A percentile compares a stretch with the other conserved stretches of the same genome.
These are phyloP conservation scores for Hirtodrosophila trivittata DNA, from an alignment of 2,888 invertebrate species.

Conservation along the genomic window DNA sequence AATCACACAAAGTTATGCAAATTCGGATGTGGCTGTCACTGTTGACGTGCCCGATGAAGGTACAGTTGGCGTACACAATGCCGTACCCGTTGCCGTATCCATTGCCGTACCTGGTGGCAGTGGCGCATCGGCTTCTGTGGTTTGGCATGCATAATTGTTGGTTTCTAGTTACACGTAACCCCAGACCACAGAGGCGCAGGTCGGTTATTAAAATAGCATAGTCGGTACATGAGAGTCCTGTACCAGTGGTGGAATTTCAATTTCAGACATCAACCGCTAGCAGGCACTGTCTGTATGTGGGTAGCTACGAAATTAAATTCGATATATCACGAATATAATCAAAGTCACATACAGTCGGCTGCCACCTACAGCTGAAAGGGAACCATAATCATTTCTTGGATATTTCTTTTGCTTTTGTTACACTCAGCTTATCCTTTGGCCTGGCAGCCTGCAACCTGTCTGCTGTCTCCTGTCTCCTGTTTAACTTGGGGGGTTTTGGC, in stretches of 20 bases:
- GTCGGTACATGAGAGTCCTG: conserved; percentile 3
- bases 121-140: conserved; percentile 72
- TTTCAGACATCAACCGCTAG: conserved; percentile 5
- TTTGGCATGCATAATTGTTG: conserved; percentile 77
- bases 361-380: conserved; percentile 4
- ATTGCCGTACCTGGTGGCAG: conserved; percentile 24
- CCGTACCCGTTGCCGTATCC: conserved; percentile 22
- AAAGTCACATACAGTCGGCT: conserved; percentile 42
- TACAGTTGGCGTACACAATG: neutral
- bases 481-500: conserved; percentile 45
- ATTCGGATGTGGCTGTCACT: conserved; percentile 65
- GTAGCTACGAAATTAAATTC: conserved; percentile 8
- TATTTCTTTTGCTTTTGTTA: conserved; percentile 54
- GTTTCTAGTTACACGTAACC: conserved; percentile 73
- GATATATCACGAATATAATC: conserved; percentile 47
- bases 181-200: conserved; percentile 27
- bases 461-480: conserved; percentile 4
- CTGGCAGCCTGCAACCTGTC: conserved; percentile 2
- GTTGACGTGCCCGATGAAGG: conserved; percentile 22
- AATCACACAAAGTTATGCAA: conserved; percentile 76
- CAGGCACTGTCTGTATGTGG: neutral
- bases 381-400: conserved; percentile 68
- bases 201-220: conserved; percentile 37
- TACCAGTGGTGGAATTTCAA: conserved; percentile 9
- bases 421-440: conserved; percentile 17